Percentiles rank a stretch among this genome's conserved stretches.
Conservation (phyloP, 1,140 invertebrate species). For the Sitophilus oryzae region DNA sequence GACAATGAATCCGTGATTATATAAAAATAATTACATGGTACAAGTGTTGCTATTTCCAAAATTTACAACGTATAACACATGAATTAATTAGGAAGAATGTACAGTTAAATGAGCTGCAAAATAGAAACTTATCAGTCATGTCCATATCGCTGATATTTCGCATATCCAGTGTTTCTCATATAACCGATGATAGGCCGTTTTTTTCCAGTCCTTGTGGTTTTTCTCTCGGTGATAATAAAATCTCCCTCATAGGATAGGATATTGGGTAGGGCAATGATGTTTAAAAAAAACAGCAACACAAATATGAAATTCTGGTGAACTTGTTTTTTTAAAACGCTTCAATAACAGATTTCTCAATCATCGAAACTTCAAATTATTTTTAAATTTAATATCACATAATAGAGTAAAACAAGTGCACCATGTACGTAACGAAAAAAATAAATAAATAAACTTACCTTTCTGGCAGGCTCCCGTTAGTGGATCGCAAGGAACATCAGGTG, state of each 20-base stretch:
- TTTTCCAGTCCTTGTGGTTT: slow-evolving; percentile 30
- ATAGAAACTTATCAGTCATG: slow-evolving; percentile 25
- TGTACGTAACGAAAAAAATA: slow-evolving; percentile 4
- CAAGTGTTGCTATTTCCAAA: slow-evolving; percentile 41
- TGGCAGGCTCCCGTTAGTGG: slow-evolving; percentile 68
- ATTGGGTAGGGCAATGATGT: slow-evolving; percentile 21
- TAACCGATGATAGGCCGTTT: slow-evolving; percentile 24
- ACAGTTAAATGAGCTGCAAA: slow-evolving; percentile 40
- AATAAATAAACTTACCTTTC: slow-evolving; percentile 57
- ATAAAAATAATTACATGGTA: slow-evolving; percentile 8
- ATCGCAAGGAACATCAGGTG: slow-evolving; percentile 66
- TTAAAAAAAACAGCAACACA: slow-evolving; percentile 42
- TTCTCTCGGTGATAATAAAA: slow-evolving; percentile 19
- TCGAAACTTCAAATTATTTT: background rate
- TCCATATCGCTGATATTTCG: slow-evolving; percentile 24
- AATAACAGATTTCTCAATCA: background rate
- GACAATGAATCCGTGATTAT: slow-evolving; percentile 5
- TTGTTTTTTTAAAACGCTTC: slow-evolving; percentile 1
- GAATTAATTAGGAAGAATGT: slow-evolving; percentile 33
- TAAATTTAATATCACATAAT: background rate
- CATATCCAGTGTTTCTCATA: slow-evolving; percentile 11
- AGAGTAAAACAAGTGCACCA: slow-evolving; percentile 15
- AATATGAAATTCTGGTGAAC: slow-evolving; percentile 5
- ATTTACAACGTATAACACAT: slow-evolving; percentile 28
- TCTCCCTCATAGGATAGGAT: slow-evolving; percentile 5